Percentiles rank a stretch among this genome's conserved stretches.
Evolutionary conservation across 2,113 vertebrate species (phyloP).

Genomic region (Oreochromis aureus): DNA sequence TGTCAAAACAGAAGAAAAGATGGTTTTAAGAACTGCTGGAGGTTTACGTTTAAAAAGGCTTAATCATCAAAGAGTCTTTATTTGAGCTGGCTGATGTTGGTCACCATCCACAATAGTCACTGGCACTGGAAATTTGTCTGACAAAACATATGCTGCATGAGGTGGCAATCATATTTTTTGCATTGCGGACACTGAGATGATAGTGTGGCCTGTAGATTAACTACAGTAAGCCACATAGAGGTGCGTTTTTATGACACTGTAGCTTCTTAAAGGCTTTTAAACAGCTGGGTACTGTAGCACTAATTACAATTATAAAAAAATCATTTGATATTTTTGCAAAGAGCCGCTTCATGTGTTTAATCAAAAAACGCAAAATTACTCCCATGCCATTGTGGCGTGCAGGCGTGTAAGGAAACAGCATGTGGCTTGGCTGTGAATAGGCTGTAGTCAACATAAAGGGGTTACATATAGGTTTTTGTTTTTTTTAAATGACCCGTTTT

Average conservation of each 20-base stretch:
- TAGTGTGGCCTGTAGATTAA: not conserved
- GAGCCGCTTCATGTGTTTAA: not conserved
- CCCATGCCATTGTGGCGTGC: not conserved
- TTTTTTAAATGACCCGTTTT: not conserved
- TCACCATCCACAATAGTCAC: not conserved
- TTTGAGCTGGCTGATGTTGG: not conserved
- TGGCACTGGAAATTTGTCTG: not conserved
- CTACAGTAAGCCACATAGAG: not conserved
- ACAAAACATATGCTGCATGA: not conserved
- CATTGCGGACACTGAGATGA: not conserved
- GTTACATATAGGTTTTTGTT: fast-evolving
- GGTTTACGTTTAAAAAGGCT: not conserved
- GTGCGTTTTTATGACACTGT: not conserved
- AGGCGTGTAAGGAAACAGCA: not conserved
- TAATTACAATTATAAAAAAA: not conserved
- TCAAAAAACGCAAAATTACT: not conserved
- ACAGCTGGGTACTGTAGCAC: not conserved
- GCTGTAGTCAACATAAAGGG: not conserved
- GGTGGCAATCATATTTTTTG: not conserved
- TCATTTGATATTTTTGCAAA: not conserved
- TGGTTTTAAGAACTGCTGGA: not conserved
- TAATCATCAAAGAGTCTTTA: not conserved
- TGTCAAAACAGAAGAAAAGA: not conserved
- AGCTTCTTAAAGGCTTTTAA: not conserved
- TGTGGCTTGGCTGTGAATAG: not conserved